Evolutionary conservation across 2,888 invertebrate species (phyloP), one percentile per base, ranked within the genome.

Genomic region (Nebria brevicollis): DNA sequence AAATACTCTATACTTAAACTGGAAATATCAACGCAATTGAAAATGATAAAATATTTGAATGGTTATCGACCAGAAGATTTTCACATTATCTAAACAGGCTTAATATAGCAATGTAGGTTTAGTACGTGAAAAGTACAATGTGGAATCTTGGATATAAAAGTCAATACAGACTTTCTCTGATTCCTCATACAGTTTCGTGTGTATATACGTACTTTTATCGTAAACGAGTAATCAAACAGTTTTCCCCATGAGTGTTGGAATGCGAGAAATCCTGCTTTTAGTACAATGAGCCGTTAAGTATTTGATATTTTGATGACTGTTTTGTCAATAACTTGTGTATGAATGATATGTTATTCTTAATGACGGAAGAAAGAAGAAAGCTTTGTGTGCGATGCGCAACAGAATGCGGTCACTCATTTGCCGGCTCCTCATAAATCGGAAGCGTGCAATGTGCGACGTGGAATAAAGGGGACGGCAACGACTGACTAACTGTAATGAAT

Each of bases 171-270:
- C 54, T 54, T 54, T 54, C 54, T 54, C 54, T 54, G 54, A 43
- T 43, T 43, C 43, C 10, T 43, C 6, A 43, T 8, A 43, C 43
- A 20, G 20, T 34, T 34, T 34, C 1, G 34, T 54, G 54, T 11
- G n/a, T 43, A 43, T 43, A 43, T 6, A 54, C 11, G 13, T 54
- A 54, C 54, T 54, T 54, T 54, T 54, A 54, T 54, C 54, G 13
- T 54, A 54, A 54, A 54, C 54, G 54, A 54, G 54, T 54, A 54
- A 54, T 54, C 54, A 54, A 54, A 54, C 54, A 54, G 54, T 54
- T 54, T 54, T 54, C 54, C 54, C 54, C 54, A 54, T 54, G 54
- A 7, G 54, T 13, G 7, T 54, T 54, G 54, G 54, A 54, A 54
- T 54, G 54, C 54, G 54, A 54, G 54, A 54, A 54, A 54, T 7